Percentiles rank a stretch among this genome's conserved stretches.
Conservation (phyloP, 1,140 invertebrate genomes). For the Mizuhopecten yessoensis region DNA sequence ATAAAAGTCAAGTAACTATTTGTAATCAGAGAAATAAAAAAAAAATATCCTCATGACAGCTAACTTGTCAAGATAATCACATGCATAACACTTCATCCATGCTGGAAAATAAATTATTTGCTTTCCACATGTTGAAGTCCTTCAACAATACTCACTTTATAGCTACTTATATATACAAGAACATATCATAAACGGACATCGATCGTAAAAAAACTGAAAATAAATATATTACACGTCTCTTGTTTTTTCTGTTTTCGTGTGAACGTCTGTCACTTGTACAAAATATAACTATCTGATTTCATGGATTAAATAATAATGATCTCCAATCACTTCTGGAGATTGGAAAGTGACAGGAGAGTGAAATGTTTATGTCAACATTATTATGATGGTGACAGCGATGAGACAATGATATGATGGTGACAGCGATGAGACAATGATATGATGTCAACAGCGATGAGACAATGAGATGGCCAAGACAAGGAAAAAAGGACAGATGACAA, state of each 20-base stretch:
- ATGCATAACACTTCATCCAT: neutral
- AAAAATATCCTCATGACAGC: neutral
- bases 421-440: too few relatives aligned
- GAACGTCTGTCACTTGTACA: conserved; percentile 24
- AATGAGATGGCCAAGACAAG: too few relatives aligned
- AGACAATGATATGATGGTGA: too few relatives aligned
- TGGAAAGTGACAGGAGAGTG: neutral
- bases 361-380: neutral
- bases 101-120: neutral
- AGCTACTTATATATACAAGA: neutral
- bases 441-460: too few relatives aligned
- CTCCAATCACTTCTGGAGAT: neutral
- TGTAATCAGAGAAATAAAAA: neutral
- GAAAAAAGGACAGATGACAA: too few relatives aligned
- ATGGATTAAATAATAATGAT: neutral
- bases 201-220: conserved; percentile 10
- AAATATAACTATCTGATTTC: conserved; percentile 17
- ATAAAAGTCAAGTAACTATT: neutral
- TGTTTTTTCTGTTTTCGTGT: conserved; percentile 1
- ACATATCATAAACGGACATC: conserved; percentile 1
- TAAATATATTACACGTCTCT: neutral
- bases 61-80: neutral
- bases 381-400: too few relatives aligned
- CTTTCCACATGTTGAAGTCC: neutral
- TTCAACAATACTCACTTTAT: neutral